Evolutionary conservation across 2,888 invertebrate species (phyloP).

Genomic region (Suillia variegata): DNA sequence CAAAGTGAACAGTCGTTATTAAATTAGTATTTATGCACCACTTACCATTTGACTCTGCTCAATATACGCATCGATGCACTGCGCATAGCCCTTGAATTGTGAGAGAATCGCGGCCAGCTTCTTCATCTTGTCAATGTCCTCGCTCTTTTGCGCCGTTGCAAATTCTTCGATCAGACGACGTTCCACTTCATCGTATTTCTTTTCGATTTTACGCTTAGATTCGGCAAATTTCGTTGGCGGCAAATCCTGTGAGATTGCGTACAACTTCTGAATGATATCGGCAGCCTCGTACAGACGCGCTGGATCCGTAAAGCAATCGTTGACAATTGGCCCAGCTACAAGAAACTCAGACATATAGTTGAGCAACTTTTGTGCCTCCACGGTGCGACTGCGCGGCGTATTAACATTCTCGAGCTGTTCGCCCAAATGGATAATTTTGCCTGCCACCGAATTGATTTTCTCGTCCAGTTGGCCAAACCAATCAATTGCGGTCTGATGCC

Average conservation of each 20-base stretch:
- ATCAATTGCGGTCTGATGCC: conserved; percentile 84
- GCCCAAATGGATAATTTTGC: conserved; percentile 96
- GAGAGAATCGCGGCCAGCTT: conserved; percentile 89
- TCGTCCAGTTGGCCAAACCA: conserved; percentile 93
- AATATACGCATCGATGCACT: conserved; percentile 96
- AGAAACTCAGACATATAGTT: conserved; percentile 92
- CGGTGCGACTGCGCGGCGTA: conserved; percentile 90
- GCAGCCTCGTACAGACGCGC: conserved; percentile 85
- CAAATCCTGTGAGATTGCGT: conserved; percentile 93
- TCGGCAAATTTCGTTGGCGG: conserved; percentile 85
- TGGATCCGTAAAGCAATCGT: conserved; percentile 86
- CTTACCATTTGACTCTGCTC: conserved; percentile 91
- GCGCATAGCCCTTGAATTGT: conserved; percentile 95
- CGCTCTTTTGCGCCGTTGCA: conserved; percentile 83
- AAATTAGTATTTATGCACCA: conserved; percentile 2
- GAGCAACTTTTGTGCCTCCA: conserved; percentile 92
- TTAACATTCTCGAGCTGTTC: conserved; percentile 97
- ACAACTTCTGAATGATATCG: conserved; percentile 95
- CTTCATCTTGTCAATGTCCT: conserved; percentile 88
- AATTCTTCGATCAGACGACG: conserved; percentile 92
- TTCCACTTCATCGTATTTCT: conserved; percentile 90
- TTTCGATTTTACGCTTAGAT: conserved; percentile 82
- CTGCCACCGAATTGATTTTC: conserved; percentile 95
- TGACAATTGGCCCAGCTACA: conserved; percentile 80
- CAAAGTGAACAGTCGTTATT: neutral